Conservation (phyloP, 53 echinoderm and acorn worm species). For the Holothuria scabra region DNA sequence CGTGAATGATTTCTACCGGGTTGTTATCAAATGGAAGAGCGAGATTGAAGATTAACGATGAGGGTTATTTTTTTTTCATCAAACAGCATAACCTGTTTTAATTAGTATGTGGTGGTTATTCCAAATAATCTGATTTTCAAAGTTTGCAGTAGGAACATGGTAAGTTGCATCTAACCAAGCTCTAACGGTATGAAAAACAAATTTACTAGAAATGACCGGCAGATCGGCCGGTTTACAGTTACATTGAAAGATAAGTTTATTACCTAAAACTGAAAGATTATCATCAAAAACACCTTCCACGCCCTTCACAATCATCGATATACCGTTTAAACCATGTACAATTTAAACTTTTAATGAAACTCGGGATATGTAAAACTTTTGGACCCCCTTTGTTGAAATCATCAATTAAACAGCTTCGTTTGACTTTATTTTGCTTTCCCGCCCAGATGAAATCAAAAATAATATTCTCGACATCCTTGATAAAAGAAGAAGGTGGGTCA, state of each 20-base stretch:
- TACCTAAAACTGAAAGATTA: too few species aligned
- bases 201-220: background rate
- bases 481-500: background rate
- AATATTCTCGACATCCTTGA: background rate
- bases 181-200: conserved; percentile 1
- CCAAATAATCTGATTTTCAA: background rate
- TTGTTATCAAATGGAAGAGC: too few species aligned
- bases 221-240: too few species aligned
- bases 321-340: background rate
- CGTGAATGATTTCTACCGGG: too few species aligned
- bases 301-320: too few species aligned
- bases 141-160: too few species aligned
- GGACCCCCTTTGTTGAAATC: background rate
- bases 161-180: background rate
- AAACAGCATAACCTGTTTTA: too few species aligned
- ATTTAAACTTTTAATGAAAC: conserved; percentile 1
- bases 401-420: background rate
- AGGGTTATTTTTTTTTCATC: too few species aligned
- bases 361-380: background rate
- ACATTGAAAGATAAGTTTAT: too few species aligned
- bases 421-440: background rate
- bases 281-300: too few species aligned
- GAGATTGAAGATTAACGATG: too few species aligned
- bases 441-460: conserved; percentile 11
- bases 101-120: conserved; percentile 1